These are phyloP conservation scores for Gambusia yucatana DNA, from an alignment of 2,797 vertebrate genomes.

Conservation along the genomic window DNA sequence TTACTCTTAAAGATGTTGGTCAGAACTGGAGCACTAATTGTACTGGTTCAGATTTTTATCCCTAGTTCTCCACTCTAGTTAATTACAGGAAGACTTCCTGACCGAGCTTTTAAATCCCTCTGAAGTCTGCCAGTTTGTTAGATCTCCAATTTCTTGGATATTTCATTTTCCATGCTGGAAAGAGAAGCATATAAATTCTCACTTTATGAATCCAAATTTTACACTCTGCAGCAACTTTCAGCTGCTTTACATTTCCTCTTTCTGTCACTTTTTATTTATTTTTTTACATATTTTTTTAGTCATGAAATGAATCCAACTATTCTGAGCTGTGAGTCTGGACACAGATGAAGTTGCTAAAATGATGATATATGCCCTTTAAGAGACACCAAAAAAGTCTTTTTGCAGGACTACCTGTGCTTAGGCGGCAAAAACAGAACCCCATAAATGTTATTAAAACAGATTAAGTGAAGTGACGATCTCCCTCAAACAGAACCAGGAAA, in stretches of 20 bases:
- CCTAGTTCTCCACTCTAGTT: neutral
- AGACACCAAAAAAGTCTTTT: slow-evolving; percentile 39
- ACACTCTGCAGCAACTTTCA: neutral
- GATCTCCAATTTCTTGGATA: neutral
- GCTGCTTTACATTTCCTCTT: neutral
- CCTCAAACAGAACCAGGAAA: slow-evolving; percentile 40
- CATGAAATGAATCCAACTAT: neutral
- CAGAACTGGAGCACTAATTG: neutral
- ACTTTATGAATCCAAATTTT: neutral
- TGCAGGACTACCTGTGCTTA: slow-evolving; percentile 62
- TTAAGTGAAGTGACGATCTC: slow-evolving; percentile 20
- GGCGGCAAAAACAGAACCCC: slow-evolving; percentile 7
- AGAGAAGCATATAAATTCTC: neutral
- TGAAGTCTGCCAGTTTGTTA: neutral
- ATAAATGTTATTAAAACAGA: slow-evolving; percentile 23
- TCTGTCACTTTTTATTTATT: neutral
- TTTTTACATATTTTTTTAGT: neutral
- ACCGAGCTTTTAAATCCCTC: neutral
- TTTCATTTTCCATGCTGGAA: neutral
- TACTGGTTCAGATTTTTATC: neutral
- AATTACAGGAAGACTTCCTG: neutral
- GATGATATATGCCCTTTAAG: neutral
- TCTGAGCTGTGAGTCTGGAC: neutral
- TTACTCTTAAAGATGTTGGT: too few relatives aligned
- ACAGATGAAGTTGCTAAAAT: neutral